Conservation (phyloP, 1,140 invertebrate species). For the Papilio aristodemus region DNA sequence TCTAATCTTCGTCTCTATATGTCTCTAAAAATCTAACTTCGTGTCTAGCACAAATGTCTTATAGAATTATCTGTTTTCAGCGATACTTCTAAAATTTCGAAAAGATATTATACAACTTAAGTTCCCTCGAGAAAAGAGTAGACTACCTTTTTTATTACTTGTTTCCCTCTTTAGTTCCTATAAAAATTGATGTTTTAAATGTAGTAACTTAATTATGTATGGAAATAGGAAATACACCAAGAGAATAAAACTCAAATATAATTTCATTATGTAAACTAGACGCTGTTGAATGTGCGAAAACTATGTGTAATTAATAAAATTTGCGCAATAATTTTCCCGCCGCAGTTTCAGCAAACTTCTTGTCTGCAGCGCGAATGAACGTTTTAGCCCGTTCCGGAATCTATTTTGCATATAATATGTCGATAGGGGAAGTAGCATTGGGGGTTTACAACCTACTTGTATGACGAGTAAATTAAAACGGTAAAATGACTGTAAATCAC, state of each 20-base stretch:
- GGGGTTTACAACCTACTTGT: constrained; percentile 1
- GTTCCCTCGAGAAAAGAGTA: no score
- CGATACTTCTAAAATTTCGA: no score
- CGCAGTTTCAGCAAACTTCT: constrained; percentile 39
- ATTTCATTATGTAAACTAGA: constrained; percentile 32
- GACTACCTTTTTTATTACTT: no score
- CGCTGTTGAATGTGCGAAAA: constrained; percentile 37
- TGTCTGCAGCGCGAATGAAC: constrained; percentile 35
- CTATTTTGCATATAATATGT: constrained; percentile 31
- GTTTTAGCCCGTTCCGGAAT: constrained; percentile 25
- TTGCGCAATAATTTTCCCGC: constrained; percentile 44
- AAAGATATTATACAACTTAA: no score
- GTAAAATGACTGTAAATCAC: no score
- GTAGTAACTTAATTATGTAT: not conserved
- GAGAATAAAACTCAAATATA: not conserved
- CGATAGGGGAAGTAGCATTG: constrained; percentile 9
- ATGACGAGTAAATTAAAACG: not conserved
- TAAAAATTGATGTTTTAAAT: no score
- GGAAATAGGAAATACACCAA: not conserved
- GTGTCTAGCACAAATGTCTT: no score
- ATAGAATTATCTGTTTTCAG: no score
- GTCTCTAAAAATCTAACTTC: no score
- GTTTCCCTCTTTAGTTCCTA: no score
- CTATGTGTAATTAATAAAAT: constrained; percentile 50
- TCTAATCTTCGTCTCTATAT: no score